phyloP scores from a whole-genome alignment of 2,797 vertebrate genomes.

The Sparus aurata region DNA sequence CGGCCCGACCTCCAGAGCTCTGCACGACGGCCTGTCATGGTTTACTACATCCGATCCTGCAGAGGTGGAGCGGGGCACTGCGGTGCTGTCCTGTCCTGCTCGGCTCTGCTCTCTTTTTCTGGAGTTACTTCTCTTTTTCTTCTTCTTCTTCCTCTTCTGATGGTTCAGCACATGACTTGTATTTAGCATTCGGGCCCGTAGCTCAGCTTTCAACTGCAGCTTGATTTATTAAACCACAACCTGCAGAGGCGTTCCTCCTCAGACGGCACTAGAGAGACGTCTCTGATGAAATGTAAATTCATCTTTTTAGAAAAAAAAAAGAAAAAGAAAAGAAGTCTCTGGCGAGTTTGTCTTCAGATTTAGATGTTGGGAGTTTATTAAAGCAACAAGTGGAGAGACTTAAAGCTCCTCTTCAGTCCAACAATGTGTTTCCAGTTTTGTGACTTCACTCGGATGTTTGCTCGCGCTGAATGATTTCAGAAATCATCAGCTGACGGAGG shows the following conservation, averaged over 20 bases:
- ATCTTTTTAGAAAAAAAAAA: neutral
- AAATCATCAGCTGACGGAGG: neutral
- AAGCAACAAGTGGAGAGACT: neutral
- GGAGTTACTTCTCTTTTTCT: neutral
- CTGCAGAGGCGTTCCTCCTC: neutral
- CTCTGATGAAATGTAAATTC: constrained; percentile 15
- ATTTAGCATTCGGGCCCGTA: neutral
- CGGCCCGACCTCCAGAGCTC: constrained; percentile 53
- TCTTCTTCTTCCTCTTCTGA: neutral
- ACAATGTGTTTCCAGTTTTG: neutral
- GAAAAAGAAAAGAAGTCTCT: neutral
- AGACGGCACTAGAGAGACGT: neutral
- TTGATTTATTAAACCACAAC: neutral
- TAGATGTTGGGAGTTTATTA: neutral
- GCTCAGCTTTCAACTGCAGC: neutral
- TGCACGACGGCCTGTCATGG: constrained; percentile 54
- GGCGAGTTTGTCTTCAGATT: neutral
- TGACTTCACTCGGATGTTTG: neutral
- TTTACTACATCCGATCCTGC: constrained; percentile 62
- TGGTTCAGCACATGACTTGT: neutral
- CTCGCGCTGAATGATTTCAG: neutral
- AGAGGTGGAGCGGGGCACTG: constrained; percentile 10
- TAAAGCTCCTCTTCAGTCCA: neutral
- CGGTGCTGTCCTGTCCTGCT: constrained; percentile 10
- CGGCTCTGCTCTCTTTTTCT: neutral